phyloP scores from a whole-genome alignment of 2,113 vertebrate species.

The Fulica atra region DNA sequence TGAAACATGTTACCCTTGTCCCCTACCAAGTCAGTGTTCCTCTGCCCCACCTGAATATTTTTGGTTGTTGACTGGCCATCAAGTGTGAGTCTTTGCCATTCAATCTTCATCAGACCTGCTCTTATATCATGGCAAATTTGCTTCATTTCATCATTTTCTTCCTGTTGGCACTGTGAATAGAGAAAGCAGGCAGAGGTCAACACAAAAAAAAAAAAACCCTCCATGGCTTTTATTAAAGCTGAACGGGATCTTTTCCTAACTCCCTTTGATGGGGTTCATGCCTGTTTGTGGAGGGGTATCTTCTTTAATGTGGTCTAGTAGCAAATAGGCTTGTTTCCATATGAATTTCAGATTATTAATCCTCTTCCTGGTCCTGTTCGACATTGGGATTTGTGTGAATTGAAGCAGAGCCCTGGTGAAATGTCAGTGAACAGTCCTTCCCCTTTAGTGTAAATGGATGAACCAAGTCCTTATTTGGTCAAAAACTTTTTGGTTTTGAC shows the following conservation, averaged over 20 bases:
- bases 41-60: not conserved
- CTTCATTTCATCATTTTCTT: not conserved
- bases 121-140: not conserved
- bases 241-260: not conserved
- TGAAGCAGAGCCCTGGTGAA: not conserved
- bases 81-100: not conserved
- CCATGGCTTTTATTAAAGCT: not conserved
- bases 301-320: not conserved
- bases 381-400: not conserved
- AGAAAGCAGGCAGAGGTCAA: not conserved
- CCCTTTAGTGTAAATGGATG: not conserved
- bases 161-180: not conserved
- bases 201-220: not conserved
- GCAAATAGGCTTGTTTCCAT: not conserved
- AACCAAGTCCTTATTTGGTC: not conserved
- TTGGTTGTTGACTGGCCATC: not conserved
- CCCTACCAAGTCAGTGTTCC: not conserved
- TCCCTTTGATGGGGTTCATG: not conserved
- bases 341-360: not conserved
- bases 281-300: not conserved
- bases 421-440: not conserved
- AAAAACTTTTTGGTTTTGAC: not conserved
- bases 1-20: accelerated
- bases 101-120: not conserved
- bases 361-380: not conserved